phyloP scores from a whole-genome alignment of 2,888 invertebrate genomes.

The Mechanitis messenoides region DNA sequence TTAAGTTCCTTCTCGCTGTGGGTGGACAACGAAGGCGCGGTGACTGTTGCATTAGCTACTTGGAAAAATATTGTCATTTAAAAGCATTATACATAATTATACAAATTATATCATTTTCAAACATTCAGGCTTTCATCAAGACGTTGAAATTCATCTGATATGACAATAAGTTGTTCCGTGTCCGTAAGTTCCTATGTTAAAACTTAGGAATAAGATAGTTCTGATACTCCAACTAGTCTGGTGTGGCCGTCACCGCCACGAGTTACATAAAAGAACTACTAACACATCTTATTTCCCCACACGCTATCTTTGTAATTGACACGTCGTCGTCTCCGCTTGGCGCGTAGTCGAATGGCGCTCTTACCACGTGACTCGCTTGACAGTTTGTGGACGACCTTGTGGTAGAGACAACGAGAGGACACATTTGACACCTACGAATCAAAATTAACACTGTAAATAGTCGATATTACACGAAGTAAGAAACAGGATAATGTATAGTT shows the following conservation, averaged over 20 bases:
- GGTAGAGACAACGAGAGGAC: constrained; percentile 66
- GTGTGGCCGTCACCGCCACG: too few species aligned
- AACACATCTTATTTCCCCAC: constrained; percentile 54
- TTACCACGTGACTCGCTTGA: constrained; percentile 52
- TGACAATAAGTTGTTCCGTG: too few species aligned
- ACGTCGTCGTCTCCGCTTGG: constrained; percentile 49
- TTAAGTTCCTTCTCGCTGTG: constrained; percentile 50
- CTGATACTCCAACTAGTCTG: too few species aligned
- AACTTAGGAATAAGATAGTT: too few species aligned
- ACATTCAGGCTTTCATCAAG: too few species aligned
- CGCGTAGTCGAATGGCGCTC: constrained; percentile 39
- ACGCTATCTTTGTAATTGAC: constrained; percentile 67
- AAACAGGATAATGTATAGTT: too few species aligned
- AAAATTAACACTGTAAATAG: too few species aligned
- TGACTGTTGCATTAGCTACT: constrained; percentile 29
- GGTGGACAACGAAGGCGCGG: constrained; percentile 30
- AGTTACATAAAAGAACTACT: constrained; percentile 19
- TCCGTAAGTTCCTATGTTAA: too few species aligned
- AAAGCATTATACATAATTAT: too few species aligned
- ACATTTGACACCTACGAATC: constrained; percentile 54
- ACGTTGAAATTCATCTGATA: too few species aligned
- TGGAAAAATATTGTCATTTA: not conserved
- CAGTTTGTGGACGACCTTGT: constrained; percentile 49
- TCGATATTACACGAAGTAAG: too few species aligned
- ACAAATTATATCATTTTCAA: too few species aligned